Percentiles rank a stretch among this genome's conserved stretches.
Conservation (phyloP, 2,113 vertebrate species). For the Otolemur garnettii region DNA sequence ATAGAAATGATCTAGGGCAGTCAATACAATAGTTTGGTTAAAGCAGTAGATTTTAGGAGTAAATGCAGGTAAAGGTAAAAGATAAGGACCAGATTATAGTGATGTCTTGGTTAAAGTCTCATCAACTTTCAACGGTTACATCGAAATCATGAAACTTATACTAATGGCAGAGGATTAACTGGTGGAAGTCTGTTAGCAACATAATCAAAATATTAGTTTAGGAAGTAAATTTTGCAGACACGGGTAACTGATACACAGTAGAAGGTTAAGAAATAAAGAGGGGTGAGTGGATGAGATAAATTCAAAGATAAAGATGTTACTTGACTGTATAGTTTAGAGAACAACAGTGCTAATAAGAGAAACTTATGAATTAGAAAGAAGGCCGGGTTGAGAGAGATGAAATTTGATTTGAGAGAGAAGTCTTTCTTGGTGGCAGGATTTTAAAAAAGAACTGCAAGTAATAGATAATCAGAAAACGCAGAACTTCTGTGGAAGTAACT, state of each 20-base stretch:
- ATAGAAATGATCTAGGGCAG: neutral
- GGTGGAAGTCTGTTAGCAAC: neutral
- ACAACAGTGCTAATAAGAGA: neutral
- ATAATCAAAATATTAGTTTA: neutral
- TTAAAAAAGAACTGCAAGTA: neutral
- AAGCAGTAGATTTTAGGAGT: neutral
- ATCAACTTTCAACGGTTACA: neutral
- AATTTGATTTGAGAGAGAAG: conserved; percentile 34
- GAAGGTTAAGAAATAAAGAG: neutral
- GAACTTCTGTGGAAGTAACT: neutral
- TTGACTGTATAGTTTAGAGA: neutral
- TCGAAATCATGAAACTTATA: neutral
- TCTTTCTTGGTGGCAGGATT: neutral
- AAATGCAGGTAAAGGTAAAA: neutral
- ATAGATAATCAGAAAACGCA: neutral
- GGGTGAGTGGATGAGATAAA: neutral
- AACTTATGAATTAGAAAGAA: neutral
- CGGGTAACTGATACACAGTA: neutral
- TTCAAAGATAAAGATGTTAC: conserved; percentile 10
- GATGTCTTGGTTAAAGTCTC: neutral
- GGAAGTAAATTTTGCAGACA: neutral
- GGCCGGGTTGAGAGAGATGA: neutral
- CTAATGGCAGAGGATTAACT: neutral
- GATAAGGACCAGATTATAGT: neutral
- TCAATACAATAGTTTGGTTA: neutral